Percentiles rank a stretch among this genome's conserved stretches.
These are phyloP conservation scores for Otocyon megalotis DNA, from an alignment of 2,113 vertebrate genomes.

Conservation along the genomic window DNA sequence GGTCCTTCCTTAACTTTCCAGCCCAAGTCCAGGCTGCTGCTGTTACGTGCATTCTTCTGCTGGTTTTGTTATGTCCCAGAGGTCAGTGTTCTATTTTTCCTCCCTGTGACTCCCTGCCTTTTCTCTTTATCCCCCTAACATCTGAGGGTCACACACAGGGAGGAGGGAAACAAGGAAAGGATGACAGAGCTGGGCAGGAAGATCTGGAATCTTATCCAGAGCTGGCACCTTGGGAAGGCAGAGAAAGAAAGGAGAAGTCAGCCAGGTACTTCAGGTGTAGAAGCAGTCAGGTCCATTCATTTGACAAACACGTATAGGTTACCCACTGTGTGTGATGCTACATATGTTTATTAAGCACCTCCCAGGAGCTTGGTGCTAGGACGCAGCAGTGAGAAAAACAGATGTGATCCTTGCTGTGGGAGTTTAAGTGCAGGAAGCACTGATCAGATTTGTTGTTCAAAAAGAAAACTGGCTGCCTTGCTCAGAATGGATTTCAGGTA, in stretches of 20 bases:
- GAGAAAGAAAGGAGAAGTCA: not conserved
- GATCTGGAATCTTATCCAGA: not conserved
- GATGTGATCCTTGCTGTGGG: not conserved
- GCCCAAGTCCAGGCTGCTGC: not conserved
- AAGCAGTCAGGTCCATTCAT: not conserved
- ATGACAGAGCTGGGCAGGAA: not conserved
- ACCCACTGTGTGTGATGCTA: not conserved
- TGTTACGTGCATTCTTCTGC: fast-evolving
- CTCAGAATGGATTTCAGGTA: not conserved
- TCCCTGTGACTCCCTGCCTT: not conserved
- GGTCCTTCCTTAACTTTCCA: not conserved
- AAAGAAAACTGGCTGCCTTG: not conserved
- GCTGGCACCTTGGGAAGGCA: not conserved
- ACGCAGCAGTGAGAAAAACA: not conserved
- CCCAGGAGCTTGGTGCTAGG: not conserved
- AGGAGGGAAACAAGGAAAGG: not conserved
- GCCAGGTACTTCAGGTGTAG: not conserved
- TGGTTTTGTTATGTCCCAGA: not conserved
- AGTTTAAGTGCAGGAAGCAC: not conserved
- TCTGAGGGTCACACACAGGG: not conserved
- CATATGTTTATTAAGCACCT: not conserved
- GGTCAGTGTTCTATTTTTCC: not conserved
- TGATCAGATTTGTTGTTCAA: not conserved
- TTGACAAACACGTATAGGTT: not conserved
- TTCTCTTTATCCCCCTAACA: not conserved